Conservation (phyloP, 1,140 invertebrate genomes). For the Caerostris darwini region DNA sequence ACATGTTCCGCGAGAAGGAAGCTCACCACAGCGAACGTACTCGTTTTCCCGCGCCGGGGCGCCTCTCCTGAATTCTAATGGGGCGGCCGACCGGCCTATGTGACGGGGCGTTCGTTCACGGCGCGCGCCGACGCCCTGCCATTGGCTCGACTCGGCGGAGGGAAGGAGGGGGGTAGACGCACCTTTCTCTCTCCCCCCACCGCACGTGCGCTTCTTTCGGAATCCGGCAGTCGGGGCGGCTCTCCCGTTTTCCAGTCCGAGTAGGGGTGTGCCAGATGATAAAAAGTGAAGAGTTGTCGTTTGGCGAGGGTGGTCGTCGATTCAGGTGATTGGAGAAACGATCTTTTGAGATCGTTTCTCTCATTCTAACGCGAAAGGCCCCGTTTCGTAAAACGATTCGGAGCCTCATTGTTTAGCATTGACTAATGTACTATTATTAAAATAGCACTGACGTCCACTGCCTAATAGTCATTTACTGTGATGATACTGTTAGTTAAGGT, state of each 20-base stretch:
- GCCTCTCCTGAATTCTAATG: constrained; percentile 35
- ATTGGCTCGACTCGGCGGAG: background rate
- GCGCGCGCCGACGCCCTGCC: background rate
- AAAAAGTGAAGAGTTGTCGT: constrained; percentile 10
- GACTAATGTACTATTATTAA: too few relatives aligned
- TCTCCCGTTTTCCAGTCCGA: too few relatives aligned
- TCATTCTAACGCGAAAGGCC: too few relatives aligned
- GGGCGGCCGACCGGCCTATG: constrained; percentile 7
- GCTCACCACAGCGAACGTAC: background rate
- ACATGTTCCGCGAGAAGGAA: constrained; percentile 41
- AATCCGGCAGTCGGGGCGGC: too few relatives aligned
- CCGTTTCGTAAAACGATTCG: too few relatives aligned
- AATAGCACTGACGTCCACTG: too few relatives aligned
- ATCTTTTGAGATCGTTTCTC: too few relatives aligned
- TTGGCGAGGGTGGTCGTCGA: background rate
- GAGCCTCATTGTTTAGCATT: too few relatives aligned
- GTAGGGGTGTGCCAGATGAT: background rate
- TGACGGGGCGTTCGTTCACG: background rate
- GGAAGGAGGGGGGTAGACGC: background rate
- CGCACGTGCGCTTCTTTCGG: too few relatives aligned
- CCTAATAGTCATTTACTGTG: too few relatives aligned
- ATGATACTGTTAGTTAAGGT: too few relatives aligned
- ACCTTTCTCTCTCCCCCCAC: background rate
- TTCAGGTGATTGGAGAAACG: background rate
- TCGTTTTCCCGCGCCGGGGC: background rate